Conservation (phyloP, 2,888 invertebrate species). For the Lycophotia porphyrea region DNA sequence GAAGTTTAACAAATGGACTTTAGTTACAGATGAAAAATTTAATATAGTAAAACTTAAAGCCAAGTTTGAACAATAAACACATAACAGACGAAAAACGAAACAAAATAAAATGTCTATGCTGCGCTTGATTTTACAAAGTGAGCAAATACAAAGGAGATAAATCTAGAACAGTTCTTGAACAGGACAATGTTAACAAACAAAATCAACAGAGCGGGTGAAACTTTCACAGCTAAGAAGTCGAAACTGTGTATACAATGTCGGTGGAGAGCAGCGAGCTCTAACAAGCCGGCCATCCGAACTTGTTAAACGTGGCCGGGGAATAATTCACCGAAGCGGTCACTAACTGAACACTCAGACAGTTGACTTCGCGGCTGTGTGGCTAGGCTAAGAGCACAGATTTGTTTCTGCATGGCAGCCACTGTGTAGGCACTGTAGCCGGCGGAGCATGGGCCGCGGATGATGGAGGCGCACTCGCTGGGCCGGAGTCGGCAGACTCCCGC, state of each 20-base stretch:
- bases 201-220: constrained; percentile 85
- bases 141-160: constrained; percentile 67
- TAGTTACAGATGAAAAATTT: constrained; percentile 46
- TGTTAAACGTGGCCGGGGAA: constrained; percentile 82
- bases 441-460: constrained; percentile 71
- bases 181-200: constrained; percentile 84
- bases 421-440: constrained; percentile 42
- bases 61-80: constrained; percentile 38
- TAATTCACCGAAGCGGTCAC: constrained; percentile 82
- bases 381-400: constrained; percentile 61
- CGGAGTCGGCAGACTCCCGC: constrained; percentile 81
- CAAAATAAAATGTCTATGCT: constrained; percentile 62
- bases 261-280: constrained; percentile 81
- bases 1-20: constrained; percentile 18
- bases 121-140: constrained; percentile 70
- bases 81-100: constrained; percentile 45
- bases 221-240: constrained; percentile 86
- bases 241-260: constrained; percentile 86
- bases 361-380: constrained; percentile 68
- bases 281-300: constrained; percentile 87
- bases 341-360: constrained; percentile 75
- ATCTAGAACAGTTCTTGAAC: constrained; percentile 72
- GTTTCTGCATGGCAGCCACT: constrained; percentile 62
- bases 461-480: constrained; percentile 84
- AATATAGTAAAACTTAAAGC: constrained; percentile 30